These are phyloP conservation scores for Aphelenchoides besseyi DNA, from an alignment of 1,140 invertebrate species.

Conservation along the genomic window DNA sequence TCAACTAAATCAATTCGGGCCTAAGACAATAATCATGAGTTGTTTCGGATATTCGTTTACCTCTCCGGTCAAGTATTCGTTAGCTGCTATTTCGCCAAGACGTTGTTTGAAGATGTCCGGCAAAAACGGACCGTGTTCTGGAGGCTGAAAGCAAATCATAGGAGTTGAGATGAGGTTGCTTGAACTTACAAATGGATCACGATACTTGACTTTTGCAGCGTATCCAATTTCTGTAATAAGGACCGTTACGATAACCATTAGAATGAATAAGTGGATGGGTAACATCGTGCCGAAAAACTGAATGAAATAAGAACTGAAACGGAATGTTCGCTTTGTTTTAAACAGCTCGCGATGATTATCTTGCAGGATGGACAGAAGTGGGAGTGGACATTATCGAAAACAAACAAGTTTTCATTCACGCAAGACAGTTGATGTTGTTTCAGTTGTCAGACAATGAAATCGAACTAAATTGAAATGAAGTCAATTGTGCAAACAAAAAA, in stretches of 20 bases:
- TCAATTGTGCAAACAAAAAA: too few species aligned
- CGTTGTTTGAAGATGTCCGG: conserved; percentile 17
- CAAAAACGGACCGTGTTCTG: not conserved
- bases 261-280: too few species aligned
- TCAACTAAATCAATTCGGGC: conserved; percentile 13
- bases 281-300: too few species aligned
- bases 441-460: too few species aligned
- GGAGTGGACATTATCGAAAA: too few species aligned
- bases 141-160: not conserved
- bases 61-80: conserved; percentile 10
- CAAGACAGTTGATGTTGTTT: too few species aligned
- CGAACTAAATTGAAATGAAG: too few species aligned
- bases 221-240: not conserved
- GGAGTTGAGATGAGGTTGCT: not conserved
- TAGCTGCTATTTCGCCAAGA: not conserved
- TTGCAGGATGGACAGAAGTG: too few species aligned
- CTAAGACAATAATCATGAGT: not conserved
- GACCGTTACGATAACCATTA: too few species aligned
- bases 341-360: not conserved
- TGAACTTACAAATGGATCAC: conserved; percentile 11
- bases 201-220: conserved; percentile 10
- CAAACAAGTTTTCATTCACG: too few species aligned
- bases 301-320: not conserved
- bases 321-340: not conserved
- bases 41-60: not conserved